Evolutionary conservation across 2,888 invertebrate genomes (phyloP), one percentile per base, ranked within the genome.

Genomic region (Anthophora plumipes): DNA sequence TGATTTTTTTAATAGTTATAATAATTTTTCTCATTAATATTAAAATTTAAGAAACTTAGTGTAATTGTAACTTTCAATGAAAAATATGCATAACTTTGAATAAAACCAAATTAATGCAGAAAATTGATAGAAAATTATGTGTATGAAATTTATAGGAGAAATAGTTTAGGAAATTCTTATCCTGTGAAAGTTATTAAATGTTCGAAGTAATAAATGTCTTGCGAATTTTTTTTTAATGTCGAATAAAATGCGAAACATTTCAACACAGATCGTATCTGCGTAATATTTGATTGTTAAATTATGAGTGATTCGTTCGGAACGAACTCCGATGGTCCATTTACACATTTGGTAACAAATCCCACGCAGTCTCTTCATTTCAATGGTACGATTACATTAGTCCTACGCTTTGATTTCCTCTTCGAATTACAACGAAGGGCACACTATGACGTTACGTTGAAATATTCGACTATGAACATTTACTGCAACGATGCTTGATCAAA

Each of bases 331-430:
- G 59, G 41, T 14, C 41, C n/a, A 41, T 60, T 60, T 60, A 14
- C 60, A 22, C 60, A 22, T 60, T 60, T 41, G 20, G 60, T 41
- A 41, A 22, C 60, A 4, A 22, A 60, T 41, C 60, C 60, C 41
- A 60, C 60, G 41, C 60, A 41, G 39, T 41, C 41, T 41, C 41
- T 20, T 41, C n/a, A 14, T 41, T 22, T 41, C 41, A 60, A 60
- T 41, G 31, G 25, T 8, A 8, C 55, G 55, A 55, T 55, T 31
- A 31, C 31, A 31, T n/a, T 14, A 41, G 41, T 39, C 41, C 60
- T 60, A 60, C 17, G 41, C 60, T 39, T 52, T 22, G 11, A 4
- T 12, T 22, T 41, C 39, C 60, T 41, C 4, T 41, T 41, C 22
- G 9, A 20, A 41, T 60, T 22, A 22, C 14, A 3, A 22, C 39